Base-by-base conservation (phyloP, 2,888 invertebrate species). In the Galerucella nymphaeae region DNA sequence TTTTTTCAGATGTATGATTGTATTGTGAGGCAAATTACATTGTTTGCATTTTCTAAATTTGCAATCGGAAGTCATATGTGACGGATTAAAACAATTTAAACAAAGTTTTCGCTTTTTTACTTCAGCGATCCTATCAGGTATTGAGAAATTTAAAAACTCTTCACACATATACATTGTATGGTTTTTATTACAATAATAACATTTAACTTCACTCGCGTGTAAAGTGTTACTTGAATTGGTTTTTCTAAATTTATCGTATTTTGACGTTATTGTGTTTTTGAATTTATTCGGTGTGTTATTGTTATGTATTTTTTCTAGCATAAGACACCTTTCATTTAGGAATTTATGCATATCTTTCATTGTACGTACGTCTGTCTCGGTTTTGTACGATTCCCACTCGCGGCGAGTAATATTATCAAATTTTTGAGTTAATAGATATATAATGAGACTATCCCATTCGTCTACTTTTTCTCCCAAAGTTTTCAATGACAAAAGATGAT, bases 331-430 rank as follows among this genome's bases (percentile, higher is more conserved):
- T 53, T 70, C 48, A 48, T 70, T 66, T 13, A 71, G 48, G 61
- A 74, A 74, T 16, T 23, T 53, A 10, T 68, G 20, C 53, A 75
- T 53, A 41, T 75, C 71, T 11, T 68, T 45, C 66, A 74, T 65
- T 30, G 68, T 70, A 2, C 65, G 75, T 30, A 75, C 61, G 13
- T 68, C 66, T n/a, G 41, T 14, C 48, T 61, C 58, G 30, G 58
- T 58, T 38, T 66, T 50, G 23, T 41, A 67, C 18, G 66, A 66
- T 50, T 75, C 73, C 75, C 75, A 73, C 5, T 68, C 73, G 16
- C 69, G 38, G 10, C 66, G 30, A 8, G 75, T 75, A 3, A 66
- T 58, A n/a, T 63, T 55, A 69, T 75, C 75, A 57, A 75, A 75
- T 69, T 75, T 75, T 45, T 38, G 57, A 4, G 58, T 66, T 20